Percentiles rank a stretch among this genome's conserved stretches.
Conservation (phyloP, 2,797 vertebrate genomes). For the Adrianichthys oophorus region DNA sequence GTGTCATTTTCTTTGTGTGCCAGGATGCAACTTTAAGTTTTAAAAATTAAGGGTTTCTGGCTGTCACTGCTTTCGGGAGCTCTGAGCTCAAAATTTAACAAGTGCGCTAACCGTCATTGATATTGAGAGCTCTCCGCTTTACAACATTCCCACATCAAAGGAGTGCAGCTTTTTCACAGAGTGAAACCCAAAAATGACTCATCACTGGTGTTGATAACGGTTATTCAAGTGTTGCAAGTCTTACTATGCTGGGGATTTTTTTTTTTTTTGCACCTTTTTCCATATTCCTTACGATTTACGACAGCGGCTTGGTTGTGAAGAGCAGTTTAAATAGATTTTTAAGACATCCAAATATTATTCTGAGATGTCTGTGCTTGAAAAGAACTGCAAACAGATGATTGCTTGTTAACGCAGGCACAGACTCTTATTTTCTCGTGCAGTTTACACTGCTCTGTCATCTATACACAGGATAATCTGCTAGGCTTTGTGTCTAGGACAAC, state of each 20-base stretch:
- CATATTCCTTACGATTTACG: too few relatives aligned
- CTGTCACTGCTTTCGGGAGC: slow-evolving; percentile 5
- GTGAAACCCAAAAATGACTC: slow-evolving; percentile 74
- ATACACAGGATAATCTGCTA: slow-evolving; percentile 49
- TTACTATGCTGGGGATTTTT: neutral
- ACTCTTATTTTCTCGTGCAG: slow-evolving; percentile 26
- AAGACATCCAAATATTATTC: too few relatives aligned
- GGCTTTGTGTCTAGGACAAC: slow-evolving; percentile 54
- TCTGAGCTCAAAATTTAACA: slow-evolving; percentile 27
- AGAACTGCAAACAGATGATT: too few relatives aligned
- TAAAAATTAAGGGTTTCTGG: slow-evolving; percentile 7
- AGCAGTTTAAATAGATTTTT: too few relatives aligned
- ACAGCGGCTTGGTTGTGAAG: too few relatives aligned
- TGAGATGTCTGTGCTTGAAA: too few relatives aligned
- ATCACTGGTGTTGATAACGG: slow-evolving; percentile 49
- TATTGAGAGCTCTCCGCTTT: slow-evolving; percentile 42
- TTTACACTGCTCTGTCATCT: slow-evolving; percentile 54
- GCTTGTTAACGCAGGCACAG: too few relatives aligned
- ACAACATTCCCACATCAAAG: slow-evolving; percentile 78
- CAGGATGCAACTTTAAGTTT: slow-evolving; percentile 41
- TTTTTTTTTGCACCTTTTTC: neutral
- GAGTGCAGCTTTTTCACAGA: slow-evolving; percentile 43
- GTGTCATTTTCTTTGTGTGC: slow-evolving; percentile 5
- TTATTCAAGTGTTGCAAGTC: slow-evolving; percentile 41
- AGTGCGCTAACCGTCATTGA: slow-evolving; percentile 45